Evolutionary conservation across 2,888 invertebrate genomes (phyloP), one percentile per base, ranked within the genome.

Genomic region (Tupiocoris notatus): DNA sequence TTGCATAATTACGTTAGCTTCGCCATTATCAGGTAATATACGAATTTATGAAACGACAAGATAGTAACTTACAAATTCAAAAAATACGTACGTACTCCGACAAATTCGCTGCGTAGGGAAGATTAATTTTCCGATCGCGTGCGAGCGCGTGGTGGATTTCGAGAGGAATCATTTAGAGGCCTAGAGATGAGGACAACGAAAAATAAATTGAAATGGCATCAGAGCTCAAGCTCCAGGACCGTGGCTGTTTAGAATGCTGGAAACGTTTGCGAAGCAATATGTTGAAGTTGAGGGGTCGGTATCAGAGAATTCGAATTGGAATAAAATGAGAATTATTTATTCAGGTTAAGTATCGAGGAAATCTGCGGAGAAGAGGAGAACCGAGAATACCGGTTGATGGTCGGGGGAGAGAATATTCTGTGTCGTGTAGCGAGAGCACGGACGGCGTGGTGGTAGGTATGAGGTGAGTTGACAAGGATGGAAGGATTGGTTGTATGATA

Each of bases 261-360:
- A 39, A 25, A 23, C 70, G 70, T n/a, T 58, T 58, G 17, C 59
- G 70, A 61, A 59, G 23, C 70, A 70, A 70, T 70, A 70, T 61
- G 70, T 70, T 17, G 61, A 12, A 3, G 39, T 39, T 39, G 6
- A 12, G 39, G 39, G 39, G 39, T 3, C 12, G 3, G 24, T 58
- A 70, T 23, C 59, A 61, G 58, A 25, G 70, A 70, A 70, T 70
- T 70, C 70, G 70, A 70, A 70, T 70, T 70, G 70, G 70, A 70
- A 70, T 70, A 70, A 70, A 70, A 70, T 70, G 70, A 59, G 63
- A 25, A 73, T 73, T 73, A 73, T 73, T 73, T 73, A 73, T 73
- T 73, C 73, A 73, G 73, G 73, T 73, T 73, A 73, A 73, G 73
- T 73, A 73, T 73, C 62, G 73, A 54, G 62, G 71, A 63, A 63